Base-by-base conservation (phyloP, 2,797 vertebrate species). In the Diceros bicornis region DNA sequence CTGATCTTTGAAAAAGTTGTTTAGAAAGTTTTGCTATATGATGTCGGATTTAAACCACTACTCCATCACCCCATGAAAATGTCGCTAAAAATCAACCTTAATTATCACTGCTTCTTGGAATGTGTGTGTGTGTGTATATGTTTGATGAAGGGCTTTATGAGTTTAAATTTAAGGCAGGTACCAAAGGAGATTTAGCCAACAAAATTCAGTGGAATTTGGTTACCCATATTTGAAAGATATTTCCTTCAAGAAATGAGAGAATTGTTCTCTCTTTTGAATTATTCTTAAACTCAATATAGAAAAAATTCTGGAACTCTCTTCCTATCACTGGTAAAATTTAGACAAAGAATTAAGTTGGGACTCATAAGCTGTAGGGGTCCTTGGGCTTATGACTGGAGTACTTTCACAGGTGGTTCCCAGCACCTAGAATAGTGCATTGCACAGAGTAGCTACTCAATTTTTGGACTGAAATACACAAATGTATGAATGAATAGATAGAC, bases 261-360 rank as follows among this genome's bases (percentile, higher is more conserved):
- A 52, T 50, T 57, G 17, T 75, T 75, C 59, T 78, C 18, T 16
- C 18, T 94, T 90, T 92, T 68, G 25, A 78, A 21, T 89, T 91
- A 68, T 55, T 96, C 47, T 92, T 92, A 71, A 89, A n/a, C 9
- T 85, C 79, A 64, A 14, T 59, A 44, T 25, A 25, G 47, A 71
- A 79, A n/a, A 55, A 69, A 62, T 37, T 21, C 29, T 71, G 20
- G 12, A 83, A 82, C 44, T 93, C 14, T 88, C 25, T 87, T 69
- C 25, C n/a, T 83, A 44, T 89, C 21, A 23, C 59, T 86, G 12
- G 17, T 88, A 89, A 96, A 69, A 95, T 64, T 91, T 93, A 95
- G 69, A 69, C 18, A 75, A 66, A 86, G 3, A n/a, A 86, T 59
- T 83, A 77, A 59, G 21, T 82, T 55, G 69, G 61, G 47, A 18